phyloP scores from a whole-genome alignment of 2,888 invertebrate species.

The Argyresthia goedartella region DNA sequence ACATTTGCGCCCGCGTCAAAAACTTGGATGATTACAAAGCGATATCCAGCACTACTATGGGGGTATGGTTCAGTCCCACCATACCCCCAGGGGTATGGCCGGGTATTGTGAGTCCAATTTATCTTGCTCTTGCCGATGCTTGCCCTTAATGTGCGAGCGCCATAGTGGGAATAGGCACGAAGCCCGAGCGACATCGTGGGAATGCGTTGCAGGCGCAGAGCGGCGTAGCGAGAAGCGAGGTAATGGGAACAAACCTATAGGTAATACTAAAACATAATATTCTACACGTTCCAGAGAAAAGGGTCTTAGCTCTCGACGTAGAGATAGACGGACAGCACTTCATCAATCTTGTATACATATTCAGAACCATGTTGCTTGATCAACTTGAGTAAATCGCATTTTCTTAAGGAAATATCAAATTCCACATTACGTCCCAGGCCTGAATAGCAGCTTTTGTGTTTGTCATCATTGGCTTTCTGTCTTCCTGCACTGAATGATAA shows the following conservation, averaged over 20 bases:
- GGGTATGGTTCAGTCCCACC: too few relatives aligned
- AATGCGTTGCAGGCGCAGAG: too few relatives aligned
- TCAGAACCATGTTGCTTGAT: neutral
- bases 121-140: too few relatives aligned
- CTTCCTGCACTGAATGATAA: neutral
- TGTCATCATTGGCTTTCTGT: neutral
- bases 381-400: neutral
- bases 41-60: too few relatives aligned
- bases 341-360: slow-evolving; percentile 8
- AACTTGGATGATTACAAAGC: too few relatives aligned
- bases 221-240: neutral
- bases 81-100: neutral
- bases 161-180: too few relatives aligned
- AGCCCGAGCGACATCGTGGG: too few relatives aligned
- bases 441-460: neutral
- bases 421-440: neutral
- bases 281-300: slow-evolving; percentile 4
- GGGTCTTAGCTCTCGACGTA: too few relatives aligned
- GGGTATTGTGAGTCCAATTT: neutral
- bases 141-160: too few relatives aligned
- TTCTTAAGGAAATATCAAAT: neutral
- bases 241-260: neutral
- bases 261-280: neutral
- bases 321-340: slow-evolving; percentile 7
- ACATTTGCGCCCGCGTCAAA: too few relatives aligned